These are phyloP conservation scores for Centrocercus urophasianus DNA, from an alignment of 2,113 vertebrate species.

Conservation along the genomic window DNA sequence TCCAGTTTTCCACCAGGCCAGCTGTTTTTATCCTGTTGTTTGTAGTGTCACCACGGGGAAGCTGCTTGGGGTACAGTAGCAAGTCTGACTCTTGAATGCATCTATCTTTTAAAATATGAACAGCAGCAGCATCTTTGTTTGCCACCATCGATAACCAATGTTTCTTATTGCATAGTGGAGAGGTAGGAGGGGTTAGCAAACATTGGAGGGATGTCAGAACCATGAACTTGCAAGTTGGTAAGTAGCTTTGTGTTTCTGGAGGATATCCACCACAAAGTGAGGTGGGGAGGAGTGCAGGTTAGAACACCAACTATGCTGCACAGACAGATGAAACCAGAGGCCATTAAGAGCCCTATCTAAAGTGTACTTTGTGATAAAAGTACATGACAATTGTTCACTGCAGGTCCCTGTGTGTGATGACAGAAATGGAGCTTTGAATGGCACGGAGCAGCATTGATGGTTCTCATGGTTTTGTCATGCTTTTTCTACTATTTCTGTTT, in stretches of 20 bases:
- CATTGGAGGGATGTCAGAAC: neutral
- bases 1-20: neutral
- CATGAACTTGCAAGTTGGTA: neutral
- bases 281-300: neutral
- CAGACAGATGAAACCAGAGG: slow-evolving; percentile 13
- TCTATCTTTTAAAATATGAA: neutral
- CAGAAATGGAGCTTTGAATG: slow-evolving; percentile 15
- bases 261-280: neutral
- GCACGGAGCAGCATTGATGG: neutral
- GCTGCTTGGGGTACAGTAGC: fast-evolving
- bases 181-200: neutral
- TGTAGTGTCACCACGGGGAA: fast-evolving
- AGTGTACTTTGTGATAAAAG: neutral
- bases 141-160: neutral
- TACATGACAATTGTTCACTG: neutral
- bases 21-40: neutral
- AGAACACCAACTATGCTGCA: neutral
- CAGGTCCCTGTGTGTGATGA: neutral
- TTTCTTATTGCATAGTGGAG: neutral
- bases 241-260: neutral
- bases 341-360: neutral
- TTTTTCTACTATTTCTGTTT: neutral
- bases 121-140: neutral
- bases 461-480: neutral
- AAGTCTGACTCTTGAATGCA: fast-evolving